Conservation (phyloP, 2,888 invertebrate genomes). For the Orgyia antiqua region DNA sequence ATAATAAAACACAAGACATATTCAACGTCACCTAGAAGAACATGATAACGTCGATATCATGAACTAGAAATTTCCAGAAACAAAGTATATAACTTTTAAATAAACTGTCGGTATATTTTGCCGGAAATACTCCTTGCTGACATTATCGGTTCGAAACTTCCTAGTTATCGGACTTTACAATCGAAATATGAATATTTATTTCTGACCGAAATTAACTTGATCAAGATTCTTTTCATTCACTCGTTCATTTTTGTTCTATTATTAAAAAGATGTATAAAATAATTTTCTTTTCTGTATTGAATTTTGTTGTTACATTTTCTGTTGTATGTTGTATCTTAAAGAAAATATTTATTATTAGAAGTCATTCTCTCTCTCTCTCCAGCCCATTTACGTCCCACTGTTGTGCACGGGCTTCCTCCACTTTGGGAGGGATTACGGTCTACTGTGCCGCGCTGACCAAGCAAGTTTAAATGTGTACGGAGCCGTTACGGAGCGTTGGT, state of each 20-base stretch:
- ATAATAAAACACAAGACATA: too few species aligned
- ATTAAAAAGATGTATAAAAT: slow-evolving; percentile 17
- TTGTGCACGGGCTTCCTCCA: too few species aligned
- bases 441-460: too few species aligned
- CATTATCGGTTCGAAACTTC: slow-evolving; percentile 25
- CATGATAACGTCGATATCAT: background rate
- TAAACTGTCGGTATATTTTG: slow-evolving; percentile 17
- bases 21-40: background rate
- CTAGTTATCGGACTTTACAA: slow-evolving; percentile 24
- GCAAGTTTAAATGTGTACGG: too few species aligned
- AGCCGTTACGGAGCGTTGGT: too few species aligned
- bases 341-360: too few species aligned
- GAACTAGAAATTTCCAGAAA: background rate
- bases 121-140: slow-evolving; percentile 29
- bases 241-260: slow-evolving; percentile 21
- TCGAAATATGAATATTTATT: slow-evolving; percentile 32
- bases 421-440: too few species aligned
- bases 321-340: too few species aligned
- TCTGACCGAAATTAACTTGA: slow-evolving; percentile 23
- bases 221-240: slow-evolving; percentile 11
- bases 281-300: too few species aligned
- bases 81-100: slow-evolving; percentile 13
- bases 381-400: too few species aligned
- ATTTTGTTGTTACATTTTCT: too few species aligned
- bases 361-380: too few species aligned